phyloP scores from a whole-genome alignment of 2,113 vertebrate species.

The Erinaceus europaeus region DNA sequence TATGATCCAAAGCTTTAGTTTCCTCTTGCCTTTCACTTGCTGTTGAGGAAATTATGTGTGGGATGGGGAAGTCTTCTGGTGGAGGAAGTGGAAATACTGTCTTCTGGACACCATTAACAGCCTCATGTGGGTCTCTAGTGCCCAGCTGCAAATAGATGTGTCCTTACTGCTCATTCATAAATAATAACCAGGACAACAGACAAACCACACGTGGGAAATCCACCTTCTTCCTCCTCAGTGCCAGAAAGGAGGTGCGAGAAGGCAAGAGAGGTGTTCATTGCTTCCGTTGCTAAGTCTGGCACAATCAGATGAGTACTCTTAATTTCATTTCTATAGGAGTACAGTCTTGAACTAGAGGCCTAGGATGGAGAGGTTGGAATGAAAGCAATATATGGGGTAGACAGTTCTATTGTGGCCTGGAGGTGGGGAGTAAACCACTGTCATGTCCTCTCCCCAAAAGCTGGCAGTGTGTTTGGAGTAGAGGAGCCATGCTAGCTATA shows the following conservation, averaged over 20 bases:
- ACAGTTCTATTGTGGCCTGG: neutral
- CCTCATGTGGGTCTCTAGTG: neutral
- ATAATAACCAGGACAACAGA: neutral
- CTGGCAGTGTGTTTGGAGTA: neutral
- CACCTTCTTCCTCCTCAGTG: neutral
- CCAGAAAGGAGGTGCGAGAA: neutral
- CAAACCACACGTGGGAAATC: neutral
- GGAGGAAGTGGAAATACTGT: neutral
- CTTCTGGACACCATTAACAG: neutral
- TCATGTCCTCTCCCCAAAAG: neutral
- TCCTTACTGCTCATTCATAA: neutral
- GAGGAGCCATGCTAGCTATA: neutral
- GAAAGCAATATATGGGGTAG: neutral
- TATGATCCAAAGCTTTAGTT: neutral
- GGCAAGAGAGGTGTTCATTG: neutral
- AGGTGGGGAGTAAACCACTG: neutral
- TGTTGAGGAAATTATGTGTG: neutral
- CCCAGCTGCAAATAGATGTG: neutral
- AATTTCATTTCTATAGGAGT: neutral
- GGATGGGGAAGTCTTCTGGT: neutral
- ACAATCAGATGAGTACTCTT: neutral
- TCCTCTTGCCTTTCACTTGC: neutral
- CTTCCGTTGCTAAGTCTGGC: neutral
- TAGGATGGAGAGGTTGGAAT: neutral
- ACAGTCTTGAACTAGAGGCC: neutral